Percentiles rank a stretch among this genome's conserved stretches.
Conservation (phyloP, 2,113 vertebrate genomes). For the Xenus cinereus region DNA sequence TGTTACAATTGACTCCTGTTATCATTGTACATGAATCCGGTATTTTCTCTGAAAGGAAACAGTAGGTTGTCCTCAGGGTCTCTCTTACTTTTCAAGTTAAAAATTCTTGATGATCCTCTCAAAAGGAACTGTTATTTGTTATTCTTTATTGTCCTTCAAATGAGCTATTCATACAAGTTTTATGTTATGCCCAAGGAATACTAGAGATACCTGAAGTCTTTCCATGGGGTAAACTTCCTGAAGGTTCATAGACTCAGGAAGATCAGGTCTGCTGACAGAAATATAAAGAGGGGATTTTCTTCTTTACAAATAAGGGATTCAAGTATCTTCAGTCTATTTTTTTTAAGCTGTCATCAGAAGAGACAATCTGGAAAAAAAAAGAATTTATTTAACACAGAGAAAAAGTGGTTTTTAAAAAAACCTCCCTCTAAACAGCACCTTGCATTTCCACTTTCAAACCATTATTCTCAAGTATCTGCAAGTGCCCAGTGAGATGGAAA, state of each 20-base stretch:
- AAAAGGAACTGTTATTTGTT: background rate
- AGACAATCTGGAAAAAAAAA: background rate
- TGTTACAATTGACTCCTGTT: background rate
- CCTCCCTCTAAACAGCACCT: background rate
- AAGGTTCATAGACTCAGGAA: background rate
- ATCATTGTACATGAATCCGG: background rate
- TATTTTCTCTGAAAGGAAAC: background rate
- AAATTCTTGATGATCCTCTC: background rate
- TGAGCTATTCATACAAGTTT: background rate
- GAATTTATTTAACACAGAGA: background rate
- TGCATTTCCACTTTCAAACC: background rate
- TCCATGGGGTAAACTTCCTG: background rate
- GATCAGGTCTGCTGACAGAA: background rate
- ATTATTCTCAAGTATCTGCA: background rate
- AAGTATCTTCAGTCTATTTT: background rate
- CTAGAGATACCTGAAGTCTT: background rate
- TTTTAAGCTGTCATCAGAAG: background rate
- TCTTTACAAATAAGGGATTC: background rate
- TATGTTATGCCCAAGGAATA: background rate
- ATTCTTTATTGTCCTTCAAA: background rate
- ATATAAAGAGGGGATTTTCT: background rate
- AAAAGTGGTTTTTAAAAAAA: background rate
- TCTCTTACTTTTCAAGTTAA: background rate
- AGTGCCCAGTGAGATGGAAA: background rate
- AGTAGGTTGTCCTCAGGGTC: background rate